Evolutionary conservation across 2,113 vertebrate species (phyloP).

Genomic region (Pogonocichla stellata): DNA sequence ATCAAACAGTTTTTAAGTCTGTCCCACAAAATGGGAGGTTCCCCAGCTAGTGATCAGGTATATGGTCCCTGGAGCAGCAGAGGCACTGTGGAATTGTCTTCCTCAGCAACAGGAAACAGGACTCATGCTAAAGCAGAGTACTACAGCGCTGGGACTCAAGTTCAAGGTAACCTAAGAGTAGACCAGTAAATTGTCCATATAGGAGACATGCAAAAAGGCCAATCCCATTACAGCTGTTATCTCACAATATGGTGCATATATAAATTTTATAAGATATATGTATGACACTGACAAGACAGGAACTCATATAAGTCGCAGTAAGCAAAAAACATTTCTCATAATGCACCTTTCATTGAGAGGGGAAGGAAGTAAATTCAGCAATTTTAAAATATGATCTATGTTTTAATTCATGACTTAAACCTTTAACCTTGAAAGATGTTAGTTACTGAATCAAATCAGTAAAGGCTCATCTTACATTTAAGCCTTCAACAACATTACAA

Average conservation of each 20-base stretch:
- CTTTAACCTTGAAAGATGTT: neutral
- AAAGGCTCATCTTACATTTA: neutral
- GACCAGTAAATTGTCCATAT: neutral
- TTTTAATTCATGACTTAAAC: neutral
- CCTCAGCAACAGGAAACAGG: neutral
- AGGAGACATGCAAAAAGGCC: neutral
- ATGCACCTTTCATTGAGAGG: neutral
- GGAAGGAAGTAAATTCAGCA: neutral
- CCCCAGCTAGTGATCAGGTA: fast-evolving
- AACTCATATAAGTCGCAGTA: neutral
- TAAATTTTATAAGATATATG: neutral
- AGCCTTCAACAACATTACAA: neutral
- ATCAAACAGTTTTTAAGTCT: neutral
- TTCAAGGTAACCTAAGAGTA: neutral
- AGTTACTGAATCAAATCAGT: neutral
- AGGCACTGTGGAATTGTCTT: neutral
- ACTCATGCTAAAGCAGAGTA: neutral
- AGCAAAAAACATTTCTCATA: neutral
- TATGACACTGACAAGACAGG: neutral
- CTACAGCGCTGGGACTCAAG: neutral
- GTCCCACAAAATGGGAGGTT: neutral
- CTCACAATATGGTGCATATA: neutral
- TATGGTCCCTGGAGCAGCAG: neutral
- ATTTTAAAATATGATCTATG: neutral
- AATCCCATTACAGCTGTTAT: neutral